Percentiles rank a stretch among this genome's conserved stretches.
These are phyloP conservation scores for Macrocentrus cingulum DNA, from an alignment of 1,140 invertebrate species.

Conservation along the genomic window DNA sequence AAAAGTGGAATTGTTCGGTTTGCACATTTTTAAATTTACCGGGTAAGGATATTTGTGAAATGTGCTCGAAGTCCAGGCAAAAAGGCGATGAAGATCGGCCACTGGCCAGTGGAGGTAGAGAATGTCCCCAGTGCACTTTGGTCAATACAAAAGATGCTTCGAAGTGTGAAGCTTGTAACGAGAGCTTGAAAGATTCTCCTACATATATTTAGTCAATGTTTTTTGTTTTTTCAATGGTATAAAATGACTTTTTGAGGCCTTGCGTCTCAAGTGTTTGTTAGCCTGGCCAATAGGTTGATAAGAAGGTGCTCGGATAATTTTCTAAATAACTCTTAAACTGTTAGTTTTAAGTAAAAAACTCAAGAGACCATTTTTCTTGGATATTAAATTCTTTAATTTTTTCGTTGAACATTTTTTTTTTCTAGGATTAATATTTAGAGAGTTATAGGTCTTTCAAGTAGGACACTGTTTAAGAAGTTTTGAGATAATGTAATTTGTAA, in stretches of 20 bases:
- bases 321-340: no score
- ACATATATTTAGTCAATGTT: conserved; percentile 68
- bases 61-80: conserved; percentile 71
- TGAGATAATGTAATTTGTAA: no score
- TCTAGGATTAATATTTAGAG: no score
- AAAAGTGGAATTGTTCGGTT: conserved; percentile 69
- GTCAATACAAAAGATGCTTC: conserved; percentile 72
- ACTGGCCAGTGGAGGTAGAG: conserved; percentile 71
- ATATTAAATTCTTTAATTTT: no score
- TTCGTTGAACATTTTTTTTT: no score
- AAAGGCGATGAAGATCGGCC: conserved; percentile 66
- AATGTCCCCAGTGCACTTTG: conserved; percentile 77
- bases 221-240: no score
- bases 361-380: no score
- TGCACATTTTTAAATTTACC: conserved; percentile 72
- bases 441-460: no score
- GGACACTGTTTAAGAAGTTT: no score
- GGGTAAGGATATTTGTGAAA: conserved; percentile 69
- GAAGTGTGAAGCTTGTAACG: conserved; percentile 69
- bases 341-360: no score
- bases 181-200: conserved; percentile 72
- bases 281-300: neutral
- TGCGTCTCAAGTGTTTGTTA: neutral
- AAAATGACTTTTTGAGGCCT: neutral
- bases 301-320: no score